These are phyloP conservation scores for Parnassius smintheus DNA, from an alignment of 2,888 invertebrate species.

Conservation along the genomic window DNA sequence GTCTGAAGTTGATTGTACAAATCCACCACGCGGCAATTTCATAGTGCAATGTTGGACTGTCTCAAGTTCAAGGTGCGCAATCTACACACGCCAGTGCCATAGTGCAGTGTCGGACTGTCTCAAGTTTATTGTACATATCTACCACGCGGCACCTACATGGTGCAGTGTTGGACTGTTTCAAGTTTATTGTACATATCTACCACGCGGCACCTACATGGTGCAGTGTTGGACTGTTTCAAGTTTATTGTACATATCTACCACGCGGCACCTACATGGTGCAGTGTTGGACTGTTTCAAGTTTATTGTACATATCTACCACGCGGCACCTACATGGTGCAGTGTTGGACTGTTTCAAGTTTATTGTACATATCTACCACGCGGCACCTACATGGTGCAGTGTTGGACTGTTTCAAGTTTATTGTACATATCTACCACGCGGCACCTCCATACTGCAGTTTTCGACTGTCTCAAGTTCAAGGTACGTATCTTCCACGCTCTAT, in stretches of 20 bases:
- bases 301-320: conserved; percentile 77
- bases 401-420: conserved; percentile 99
- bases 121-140: conserved; percentile 90
- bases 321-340: conserved; percentile 69
- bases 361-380: conserved; percentile 62
- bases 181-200: conserved; percentile 87
- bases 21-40: too few species aligned
- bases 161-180: conserved; percentile 96
- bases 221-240: conserved; percentile 98
- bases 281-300: conserved; percentile 99
- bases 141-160: not conserved
- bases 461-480: conserved; percentile 93
- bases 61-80: conserved; percentile 92
- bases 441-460: conserved; percentile 80
- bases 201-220: not conserved
- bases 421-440: conserved; percentile 36
- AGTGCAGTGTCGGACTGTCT: conserved; percentile 95
- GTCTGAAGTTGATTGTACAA: too few species aligned
- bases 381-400: conserved; percentile 84
- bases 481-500: not conserved
- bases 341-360: conserved; percentile 99
- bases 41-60: conserved; percentile 87
- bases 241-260: conserved; percentile 85
- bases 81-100: not conserved
- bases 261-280: conserved; percentile 44